Conservation (phyloP, 2,888 invertebrate genomes). For the Parnassius glacialis region DNA sequence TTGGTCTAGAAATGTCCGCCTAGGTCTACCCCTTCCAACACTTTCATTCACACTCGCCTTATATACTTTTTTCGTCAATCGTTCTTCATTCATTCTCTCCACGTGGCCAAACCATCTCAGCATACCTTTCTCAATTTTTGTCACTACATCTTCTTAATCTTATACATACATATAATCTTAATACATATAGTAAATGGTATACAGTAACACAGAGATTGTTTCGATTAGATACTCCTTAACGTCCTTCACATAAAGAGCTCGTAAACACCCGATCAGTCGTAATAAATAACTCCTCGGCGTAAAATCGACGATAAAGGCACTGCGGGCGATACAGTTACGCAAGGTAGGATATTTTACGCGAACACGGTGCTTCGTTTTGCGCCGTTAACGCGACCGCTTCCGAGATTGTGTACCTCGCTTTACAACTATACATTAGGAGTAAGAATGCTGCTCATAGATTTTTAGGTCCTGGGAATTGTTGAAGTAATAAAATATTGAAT, state of each 20-base stretch:
- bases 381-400: background rate
- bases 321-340: constrained; percentile 4
- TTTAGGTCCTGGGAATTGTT: background rate
- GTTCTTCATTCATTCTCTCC: no score
- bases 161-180: no score
- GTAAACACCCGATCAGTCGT: constrained; percentile 8
- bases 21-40: no score
- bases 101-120: no score
- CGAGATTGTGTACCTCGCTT: background rate
- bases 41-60: no score
- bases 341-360: background rate
- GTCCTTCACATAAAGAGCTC: constrained; percentile 4
- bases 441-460: background rate
- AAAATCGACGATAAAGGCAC: constrained; percentile 13
- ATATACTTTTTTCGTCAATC: no score
- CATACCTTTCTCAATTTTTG: no score
- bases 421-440: background rate
- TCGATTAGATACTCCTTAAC: constrained; percentile 7
- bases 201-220: constrained; percentile 1
- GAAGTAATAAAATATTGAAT: background rate
- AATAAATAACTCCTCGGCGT: constrained; percentile 12
- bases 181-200: no score
- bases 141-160: no score
- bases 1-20: no score
- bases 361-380: background rate